A percentile compares a stretch with the other conserved stretches of the same genome.
phyloP scores from a whole-genome alignment of 2,888 invertebrate genomes.

The Scrobipalpa atriplicella region DNA sequence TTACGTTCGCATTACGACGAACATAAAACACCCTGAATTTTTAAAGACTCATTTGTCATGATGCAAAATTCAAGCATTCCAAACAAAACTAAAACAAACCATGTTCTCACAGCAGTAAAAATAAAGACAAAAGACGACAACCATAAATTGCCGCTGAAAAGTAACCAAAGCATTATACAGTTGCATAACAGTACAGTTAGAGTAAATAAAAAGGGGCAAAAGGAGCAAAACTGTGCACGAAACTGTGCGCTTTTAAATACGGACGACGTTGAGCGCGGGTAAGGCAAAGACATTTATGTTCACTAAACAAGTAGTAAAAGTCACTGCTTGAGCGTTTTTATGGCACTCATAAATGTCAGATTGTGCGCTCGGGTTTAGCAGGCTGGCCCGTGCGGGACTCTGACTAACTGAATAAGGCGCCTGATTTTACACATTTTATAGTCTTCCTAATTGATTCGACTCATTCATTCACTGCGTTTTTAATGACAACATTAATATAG shows the following conservation, averaged over 20 bases:
- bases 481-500: constrained; percentile 46
- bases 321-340: constrained; percentile 84
- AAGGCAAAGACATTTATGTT: constrained; percentile 84
- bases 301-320: constrained; percentile 85
- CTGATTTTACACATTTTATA: constrained; percentile 42
- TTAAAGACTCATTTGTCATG: constrained; percentile 47
- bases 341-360: constrained; percentile 84
- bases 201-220: constrained; percentile 79
- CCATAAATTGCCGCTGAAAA: constrained; percentile 78
- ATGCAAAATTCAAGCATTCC: constrained; percentile 53
- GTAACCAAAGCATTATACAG: constrained; percentile 80
- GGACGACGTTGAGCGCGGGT: constrained; percentile 78
- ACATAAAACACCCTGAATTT: constrained; percentile 37
- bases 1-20: constrained; percentile 20
- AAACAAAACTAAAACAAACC: constrained; percentile 67
- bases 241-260: constrained; percentile 82
- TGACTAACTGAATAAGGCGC: constrained; percentile 49
- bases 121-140: constrained; percentile 77
- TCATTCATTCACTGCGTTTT: constrained; percentile 53
- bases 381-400: constrained; percentile 56
- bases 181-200: constrained; percentile 79
- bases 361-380: constrained; percentile 77
- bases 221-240: constrained; percentile 77
- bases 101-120: constrained; percentile 68
- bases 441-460: constrained; percentile 69